Base-by-base conservation (phyloP, 2,113 vertebrate genomes). In the Pycnonotus jocosus region DNA sequence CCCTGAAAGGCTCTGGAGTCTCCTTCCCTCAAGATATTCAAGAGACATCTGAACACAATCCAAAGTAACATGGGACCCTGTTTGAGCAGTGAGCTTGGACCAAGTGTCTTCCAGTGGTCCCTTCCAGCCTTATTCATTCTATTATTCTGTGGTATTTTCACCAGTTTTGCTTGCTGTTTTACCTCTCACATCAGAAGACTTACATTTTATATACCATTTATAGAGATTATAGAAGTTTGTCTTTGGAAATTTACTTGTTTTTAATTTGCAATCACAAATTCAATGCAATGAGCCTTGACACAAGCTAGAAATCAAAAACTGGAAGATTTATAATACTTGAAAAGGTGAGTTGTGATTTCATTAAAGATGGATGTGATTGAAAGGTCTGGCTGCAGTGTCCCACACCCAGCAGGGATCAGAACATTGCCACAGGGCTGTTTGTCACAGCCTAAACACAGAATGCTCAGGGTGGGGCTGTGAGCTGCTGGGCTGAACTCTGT, bases 391-490 rank as follows among this genome's bases (percentile, higher is more conserved):
- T 69, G 48, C 18, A 81, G 17, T 6, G 2, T 6, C 12, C 51
- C 10, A 15, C 25, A 56, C 12, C 33, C 5, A 6, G 45, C 20
- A 78, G 48, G 73, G 37, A 25, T 27, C 27, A 42, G 24, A 82
- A 70, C 16, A 51, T 44, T 44, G 12, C 16, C 31, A 21, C 14
- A 33, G 16, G 44, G 22, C 22, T 48, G 10, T 50, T 45, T 64
- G 20, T 14, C 35, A n/a, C 6, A 14, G 13, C 1, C 1, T 42
- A 30, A 54, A 33, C 13, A 38, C 4, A 21, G 37, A 80, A 25
- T 54, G 24, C 12, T 48, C 0, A 0, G 54, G 17, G 20, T 79
- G 24, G 12, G n/a, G 61, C 21, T 3, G 0, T n/a, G 51, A 56
- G 16, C 17, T 60, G 15, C 58, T 64, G 64, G 53, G 15, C 21